Evolutionary conservation across 2,888 invertebrate genomes (phyloP).

Genomic region (Drosophila rellima): DNA sequence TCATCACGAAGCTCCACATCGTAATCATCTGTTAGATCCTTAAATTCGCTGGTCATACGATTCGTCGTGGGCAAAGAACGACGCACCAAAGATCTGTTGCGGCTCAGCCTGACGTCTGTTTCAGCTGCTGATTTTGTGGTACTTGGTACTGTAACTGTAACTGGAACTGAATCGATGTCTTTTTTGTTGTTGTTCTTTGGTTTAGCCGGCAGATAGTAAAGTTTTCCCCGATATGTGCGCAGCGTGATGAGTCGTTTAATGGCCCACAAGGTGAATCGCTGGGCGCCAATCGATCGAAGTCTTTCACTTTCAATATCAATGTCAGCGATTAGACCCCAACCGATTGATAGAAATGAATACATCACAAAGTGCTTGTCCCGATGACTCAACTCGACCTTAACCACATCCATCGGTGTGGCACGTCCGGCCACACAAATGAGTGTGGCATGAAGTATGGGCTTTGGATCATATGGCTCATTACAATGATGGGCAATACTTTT

Average conservation of each 20-base stretch:
- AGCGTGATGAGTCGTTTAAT: conserved; percentile 93
- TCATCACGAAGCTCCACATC: conserved; percentile 38
- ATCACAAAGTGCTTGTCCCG: conserved; percentile 87
- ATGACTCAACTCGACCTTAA: conserved; percentile 91
- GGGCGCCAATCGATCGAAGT: conserved; percentile 94
- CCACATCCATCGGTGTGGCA: conserved; percentile 93
- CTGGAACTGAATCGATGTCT: background rate
- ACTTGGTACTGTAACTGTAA: background rate
- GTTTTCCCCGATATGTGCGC: conserved; percentile 93
- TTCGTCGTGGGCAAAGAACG: conserved; percentile 26
- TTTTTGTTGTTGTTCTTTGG: too few relatives aligned
- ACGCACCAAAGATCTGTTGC: conserved; percentile 11
- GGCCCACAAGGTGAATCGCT: conserved; percentile 96
- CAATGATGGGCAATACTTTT: conserved; percentile 92
- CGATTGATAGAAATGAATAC: conserved; percentile 97
- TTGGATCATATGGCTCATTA: conserved; percentile 92
- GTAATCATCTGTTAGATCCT: conserved; percentile 53
- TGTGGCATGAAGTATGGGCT: conserved; percentile 92
- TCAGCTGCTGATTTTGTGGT: background rate
- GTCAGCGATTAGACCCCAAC: conserved; percentile 98
- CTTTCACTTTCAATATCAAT: conserved; percentile 99
- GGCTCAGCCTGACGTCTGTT: background rate
- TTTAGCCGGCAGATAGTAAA: conserved; percentile 91
- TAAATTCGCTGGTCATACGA: conserved; percentile 29
- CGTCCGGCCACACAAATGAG: conserved; percentile 92